Evolutionary conservation across 30 jellyfish, hydroid and myxozoan species (phyloP).

Genomic region (Cassiopea andromeda): DNA sequence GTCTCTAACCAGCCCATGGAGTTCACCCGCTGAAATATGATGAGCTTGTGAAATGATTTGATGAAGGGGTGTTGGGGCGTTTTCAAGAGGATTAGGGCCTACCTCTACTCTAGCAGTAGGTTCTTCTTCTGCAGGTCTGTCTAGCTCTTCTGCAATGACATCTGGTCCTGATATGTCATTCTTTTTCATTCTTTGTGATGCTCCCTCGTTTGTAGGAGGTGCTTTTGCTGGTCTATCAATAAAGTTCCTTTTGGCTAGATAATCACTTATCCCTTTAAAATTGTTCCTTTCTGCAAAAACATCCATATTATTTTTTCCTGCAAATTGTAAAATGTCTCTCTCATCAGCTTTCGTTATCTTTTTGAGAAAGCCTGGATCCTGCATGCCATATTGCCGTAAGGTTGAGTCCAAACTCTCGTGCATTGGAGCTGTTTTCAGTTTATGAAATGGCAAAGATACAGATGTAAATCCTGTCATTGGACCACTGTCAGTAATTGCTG

Average conservation of each 20-base stretch:
- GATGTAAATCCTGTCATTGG: slow-evolving; percentile 71
- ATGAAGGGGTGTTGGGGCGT: slow-evolving; percentile 56
- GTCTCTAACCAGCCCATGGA: slow-evolving; percentile 9
- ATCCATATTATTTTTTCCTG: slow-evolving; percentile 70
- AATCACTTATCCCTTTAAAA: slow-evolving; percentile 57
- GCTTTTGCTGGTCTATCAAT: slow-evolving; percentile 27
- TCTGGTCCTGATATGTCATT: slow-evolving; percentile 40
- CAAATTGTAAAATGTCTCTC: slow-evolving; percentile 58
- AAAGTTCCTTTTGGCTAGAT: slow-evolving; percentile 31
- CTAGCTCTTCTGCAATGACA: slow-evolving; percentile 39
- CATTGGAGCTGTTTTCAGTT: slow-evolving; percentile 25
- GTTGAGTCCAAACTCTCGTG: slow-evolving; percentile 51
- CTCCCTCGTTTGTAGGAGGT: slow-evolving; percentile 29
- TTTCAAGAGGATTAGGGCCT: slow-evolving; percentile 73
- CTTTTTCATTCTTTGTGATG: slow-evolving; percentile 42
- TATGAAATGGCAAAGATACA: slow-evolving; percentile 57
- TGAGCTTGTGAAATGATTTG: slow-evolving; percentile 47
- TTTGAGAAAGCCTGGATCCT: slow-evolving; percentile 66
- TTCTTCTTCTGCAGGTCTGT: slow-evolving; percentile 23
- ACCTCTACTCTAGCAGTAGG: slow-evolving; percentile 34
- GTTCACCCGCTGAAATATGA: slow-evolving; percentile 49
- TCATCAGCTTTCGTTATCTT: slow-evolving; percentile 68
- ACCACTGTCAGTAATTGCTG: slow-evolving; percentile 33
- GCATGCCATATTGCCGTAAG: slow-evolving; percentile 38
- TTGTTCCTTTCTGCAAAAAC: slow-evolving; percentile 68